phyloP scores from a whole-genome alignment of 2,797 vertebrate genomes.

The Phoxinus dragarum region DNA sequence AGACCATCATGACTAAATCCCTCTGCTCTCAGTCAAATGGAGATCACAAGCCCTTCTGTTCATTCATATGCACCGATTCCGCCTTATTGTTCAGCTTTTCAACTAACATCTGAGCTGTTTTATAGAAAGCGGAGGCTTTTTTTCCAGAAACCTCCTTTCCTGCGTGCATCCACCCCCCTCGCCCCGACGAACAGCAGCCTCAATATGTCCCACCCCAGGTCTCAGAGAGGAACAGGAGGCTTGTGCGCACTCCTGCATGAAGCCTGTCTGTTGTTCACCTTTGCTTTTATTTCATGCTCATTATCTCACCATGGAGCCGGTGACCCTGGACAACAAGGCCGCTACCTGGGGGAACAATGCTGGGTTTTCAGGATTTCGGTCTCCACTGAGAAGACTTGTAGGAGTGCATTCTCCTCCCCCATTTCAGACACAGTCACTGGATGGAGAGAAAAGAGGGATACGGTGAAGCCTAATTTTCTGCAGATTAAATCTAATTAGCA shows the following conservation, averaged over 20 bases:
- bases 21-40: slow-evolving; percentile 63
- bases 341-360: slow-evolving; percentile 74
- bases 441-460: slow-evolving; percentile 58
- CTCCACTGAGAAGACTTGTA: slow-evolving; percentile 51
- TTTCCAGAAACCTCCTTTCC: slow-evolving; percentile 60
- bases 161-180: neutral
- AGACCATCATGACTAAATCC: slow-evolving; percentile 72
- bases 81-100: slow-evolving; percentile 48
- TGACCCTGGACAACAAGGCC: slow-evolving; percentile 64
- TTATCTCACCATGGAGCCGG: slow-evolving; percentile 66
- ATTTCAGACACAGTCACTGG: slow-evolving; percentile 61
- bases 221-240: slow-evolving; percentile 68
- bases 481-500: slow-evolving; percentile 80
- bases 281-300: slow-evolving; percentile 76
- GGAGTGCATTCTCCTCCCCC: slow-evolving; percentile 63
- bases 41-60: slow-evolving; percentile 68
- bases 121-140: slow-evolving; percentile 54
- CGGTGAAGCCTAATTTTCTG: slow-evolving; percentile 71
- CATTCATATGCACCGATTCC: slow-evolving; percentile 55
- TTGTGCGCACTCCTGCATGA: slow-evolving; percentile 69
- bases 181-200: slow-evolving; percentile 58
- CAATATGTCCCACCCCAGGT: slow-evolving; percentile 39
- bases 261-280: slow-evolving; percentile 74
- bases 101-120: slow-evolving; percentile 51
- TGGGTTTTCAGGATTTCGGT: slow-evolving; percentile 52